phyloP scores from a whole-genome alignment of 2,113 vertebrate species.

The Delphinus delphis region DNA sequence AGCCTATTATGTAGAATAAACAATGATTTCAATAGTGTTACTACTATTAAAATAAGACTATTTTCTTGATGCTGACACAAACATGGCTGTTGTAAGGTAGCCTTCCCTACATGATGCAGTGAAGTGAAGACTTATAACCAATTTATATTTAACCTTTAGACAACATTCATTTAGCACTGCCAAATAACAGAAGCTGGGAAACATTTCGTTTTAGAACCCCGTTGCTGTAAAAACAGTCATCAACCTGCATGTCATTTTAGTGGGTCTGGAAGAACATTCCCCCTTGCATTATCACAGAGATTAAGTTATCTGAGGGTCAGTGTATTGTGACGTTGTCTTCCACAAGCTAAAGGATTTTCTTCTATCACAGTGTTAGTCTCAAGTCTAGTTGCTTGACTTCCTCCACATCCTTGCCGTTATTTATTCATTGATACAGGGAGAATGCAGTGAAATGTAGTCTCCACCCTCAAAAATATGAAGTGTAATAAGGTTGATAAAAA shows the following conservation, averaged over 20 bases:
- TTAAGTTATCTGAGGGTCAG: slow-evolving; percentile 49
- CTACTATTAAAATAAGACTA: neutral
- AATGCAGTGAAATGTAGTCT: neutral
- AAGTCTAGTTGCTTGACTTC: neutral
- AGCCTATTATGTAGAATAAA: slow-evolving; percentile 33
- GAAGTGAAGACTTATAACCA: slow-evolving; percentile 70
- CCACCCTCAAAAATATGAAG: neutral
- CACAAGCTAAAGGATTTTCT: neutral
- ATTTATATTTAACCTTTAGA: slow-evolving; percentile 74
- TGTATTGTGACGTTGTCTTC: slow-evolving; percentile 23
- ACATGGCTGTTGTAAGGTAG: neutral
- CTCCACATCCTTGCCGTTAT: neutral
- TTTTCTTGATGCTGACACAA: slow-evolving; percentile 31
- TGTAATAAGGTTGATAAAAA: neutral
- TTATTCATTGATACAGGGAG: neutral
- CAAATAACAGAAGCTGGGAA: slow-evolving; percentile 60
- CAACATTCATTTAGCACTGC: slow-evolving; percentile 64
- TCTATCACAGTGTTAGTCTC: neutral
- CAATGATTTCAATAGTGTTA: slow-evolving; percentile 16
- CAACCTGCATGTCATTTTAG: slow-evolving; percentile 47
- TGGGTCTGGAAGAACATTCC: neutral
- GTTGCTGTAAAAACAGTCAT: slow-evolving; percentile 47
- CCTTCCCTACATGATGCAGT: slow-evolving; percentile 8
- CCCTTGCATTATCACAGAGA: slow-evolving; percentile 44
- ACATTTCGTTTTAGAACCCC: slow-evolving; percentile 50